Base-by-base conservation (phyloP, 2,797 vertebrate species). In the Lophotriccus pileatus region DNA sequence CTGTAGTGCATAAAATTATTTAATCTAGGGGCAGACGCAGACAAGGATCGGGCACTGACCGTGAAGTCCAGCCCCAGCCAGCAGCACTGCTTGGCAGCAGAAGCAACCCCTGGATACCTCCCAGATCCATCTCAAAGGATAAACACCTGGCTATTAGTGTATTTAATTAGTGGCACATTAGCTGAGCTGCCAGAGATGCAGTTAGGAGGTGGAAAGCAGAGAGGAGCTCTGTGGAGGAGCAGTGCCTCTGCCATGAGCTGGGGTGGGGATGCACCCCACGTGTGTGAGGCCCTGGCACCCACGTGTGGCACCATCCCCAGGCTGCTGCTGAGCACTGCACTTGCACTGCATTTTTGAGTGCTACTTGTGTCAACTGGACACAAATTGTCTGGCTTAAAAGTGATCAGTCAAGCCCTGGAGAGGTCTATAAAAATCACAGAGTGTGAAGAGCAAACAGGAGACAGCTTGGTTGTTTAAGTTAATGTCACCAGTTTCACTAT, bases 281-380 rank as follows among this genome's bases (percentile, higher is more conserved):
- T 0, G 21, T 25, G 63, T 12, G 62, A 39, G 75, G 43, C 37
- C 22, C 56, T 15, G 6, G 66, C 39, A 24, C 22, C 17, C 5
- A 3, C 0, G 5, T 22, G 44, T 46, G 59, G 22, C 52, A 46
- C 30, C 50, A 28, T 2, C 28, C n/a, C n/a, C 0, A 0, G 30
- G 5, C 11, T 9, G 87, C 46, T 44, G 63, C 62, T 44, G 70
- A 59, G 36, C 41, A 6, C 9, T 0, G 0, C 0, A 3, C 37
- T 46, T 21, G 0, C 34, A 14, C 28, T 3, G 3, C 30, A 20
- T 60, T 37, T 52, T 16, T 43, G 43, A 43, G 13, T 43, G n/a
- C 74, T 49, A 49, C 46, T 84, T 77, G 7, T 58, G 37, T 36
- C 41, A 46, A 5, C 14, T 27, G 44, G 56, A 22, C 58, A 50